phyloP scores from a whole-genome alignment of 2,797 vertebrate genomes.

The Rhinogobio ventralis region DNA sequence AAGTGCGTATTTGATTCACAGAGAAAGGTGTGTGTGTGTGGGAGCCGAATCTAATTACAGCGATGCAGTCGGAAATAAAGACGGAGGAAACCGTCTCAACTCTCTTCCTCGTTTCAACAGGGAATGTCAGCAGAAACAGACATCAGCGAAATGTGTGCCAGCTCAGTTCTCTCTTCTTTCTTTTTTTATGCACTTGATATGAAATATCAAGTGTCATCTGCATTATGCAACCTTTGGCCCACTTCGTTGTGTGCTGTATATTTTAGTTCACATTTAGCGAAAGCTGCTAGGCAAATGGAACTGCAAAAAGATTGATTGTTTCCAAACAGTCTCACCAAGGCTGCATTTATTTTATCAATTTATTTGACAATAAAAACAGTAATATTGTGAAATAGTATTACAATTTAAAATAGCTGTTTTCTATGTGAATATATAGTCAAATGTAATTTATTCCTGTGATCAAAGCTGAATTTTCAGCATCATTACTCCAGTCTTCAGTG shows the following conservation, averaged over 20 bases:
- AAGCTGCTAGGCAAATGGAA: background rate
- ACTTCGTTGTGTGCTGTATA: background rate
- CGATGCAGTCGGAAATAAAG: slow-evolving; percentile 54
- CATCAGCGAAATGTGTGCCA: slow-evolving; percentile 61
- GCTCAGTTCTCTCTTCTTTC: slow-evolving; percentile 33
- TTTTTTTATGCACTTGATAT: slow-evolving; percentile 14
- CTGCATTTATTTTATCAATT: background rate
- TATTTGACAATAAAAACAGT: too few species aligned
- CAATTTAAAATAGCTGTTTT: background rate
- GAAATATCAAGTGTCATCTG: slow-evolving; percentile 35
- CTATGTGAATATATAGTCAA: background rate
- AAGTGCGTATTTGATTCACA: background rate
- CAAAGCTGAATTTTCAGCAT: background rate
- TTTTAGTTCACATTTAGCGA: background rate
- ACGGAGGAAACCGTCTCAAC: slow-evolving; percentile 39
- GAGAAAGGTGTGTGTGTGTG: slow-evolving; percentile 34
- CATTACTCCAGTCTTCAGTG: background rate
- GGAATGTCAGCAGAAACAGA: slow-evolving; percentile 70
- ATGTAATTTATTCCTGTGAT: background rate
- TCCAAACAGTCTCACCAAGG: too few species aligned
- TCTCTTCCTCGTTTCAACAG: slow-evolving; percentile 52
- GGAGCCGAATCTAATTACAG: slow-evolving; percentile 52
- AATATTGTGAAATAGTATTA: background rate
- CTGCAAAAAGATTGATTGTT: too few species aligned
- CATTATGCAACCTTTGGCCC: slow-evolving; percentile 28